phyloP scores from a whole-genome alignment of 2,113 vertebrate species.

The Montifringilla adamsi region DNA sequence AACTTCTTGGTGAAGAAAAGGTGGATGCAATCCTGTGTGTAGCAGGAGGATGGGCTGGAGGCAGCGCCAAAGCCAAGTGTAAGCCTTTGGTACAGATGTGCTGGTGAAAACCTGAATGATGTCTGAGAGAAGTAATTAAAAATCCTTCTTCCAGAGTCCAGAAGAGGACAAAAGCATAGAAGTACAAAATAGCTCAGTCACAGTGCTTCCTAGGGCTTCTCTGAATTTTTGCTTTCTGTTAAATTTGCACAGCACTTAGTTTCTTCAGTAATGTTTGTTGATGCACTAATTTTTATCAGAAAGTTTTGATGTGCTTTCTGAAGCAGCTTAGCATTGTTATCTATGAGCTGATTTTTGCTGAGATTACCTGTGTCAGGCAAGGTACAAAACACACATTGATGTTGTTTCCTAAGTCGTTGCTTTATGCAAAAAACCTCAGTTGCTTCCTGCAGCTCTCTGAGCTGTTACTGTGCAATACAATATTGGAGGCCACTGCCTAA shows the following conservation, averaged over 20 bases:
- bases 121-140: neutral
- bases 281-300: neutral
- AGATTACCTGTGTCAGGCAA: neutral
- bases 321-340: neutral
- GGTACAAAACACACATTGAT: fast-evolving
- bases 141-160: neutral
- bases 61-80: slow-evolving; percentile 92
- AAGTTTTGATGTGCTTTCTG: neutral
- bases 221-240: neutral
- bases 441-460: neutral
- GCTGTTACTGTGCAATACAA: neutral
- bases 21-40: slow-evolving; percentile 94
- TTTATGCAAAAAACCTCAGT: neutral
- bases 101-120: neutral
- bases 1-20: slow-evolving; percentile 86
- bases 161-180: neutral
- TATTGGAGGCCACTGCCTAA: neutral
- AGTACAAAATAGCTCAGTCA: neutral
- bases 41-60: slow-evolving; percentile 96
- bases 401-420: neutral
- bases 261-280: neutral
- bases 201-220: neutral
- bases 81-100: neutral
- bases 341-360: neutral
- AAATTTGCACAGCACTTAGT: neutral